Conservation (phyloP, 2,797 vertebrate species). For the Sebastiscus albofasciatus region DNA sequence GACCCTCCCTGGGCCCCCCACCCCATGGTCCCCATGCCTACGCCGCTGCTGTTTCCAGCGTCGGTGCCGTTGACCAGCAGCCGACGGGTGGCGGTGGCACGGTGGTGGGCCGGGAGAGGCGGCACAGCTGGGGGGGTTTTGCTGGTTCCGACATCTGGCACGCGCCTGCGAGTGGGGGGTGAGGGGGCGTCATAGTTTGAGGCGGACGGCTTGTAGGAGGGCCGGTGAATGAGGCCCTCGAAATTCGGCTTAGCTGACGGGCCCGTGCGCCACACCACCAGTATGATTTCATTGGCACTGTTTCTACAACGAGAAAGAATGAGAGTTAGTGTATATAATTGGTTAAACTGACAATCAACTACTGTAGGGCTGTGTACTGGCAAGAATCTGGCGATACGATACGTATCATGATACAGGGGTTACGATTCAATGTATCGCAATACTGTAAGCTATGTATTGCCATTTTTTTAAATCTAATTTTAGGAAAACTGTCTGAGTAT, state of each 20-base stretch:
- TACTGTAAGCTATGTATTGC: too few relatives aligned
- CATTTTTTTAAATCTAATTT: too few relatives aligned
- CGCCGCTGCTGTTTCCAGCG: slow-evolving; percentile 31
- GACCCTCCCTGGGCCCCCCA: slow-evolving; percentile 81
- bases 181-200: slow-evolving; percentile 85
- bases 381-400: too few relatives aligned
- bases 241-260: slow-evolving; percentile 87
- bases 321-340: neutral
- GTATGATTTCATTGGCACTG: slow-evolving; percentile 89
- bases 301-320: slow-evolving; percentile 79
- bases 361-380: too few relatives aligned
- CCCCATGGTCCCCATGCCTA: slow-evolving; percentile 66
- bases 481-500: too few relatives aligned
- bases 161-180: slow-evolving; percentile 83
- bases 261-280: slow-evolving; percentile 93
- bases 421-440: too few relatives aligned
- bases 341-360: neutral
- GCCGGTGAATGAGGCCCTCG: slow-evolving; percentile 87
- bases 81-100: slow-evolving; percentile 84
- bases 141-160: slow-evolving; percentile 58
- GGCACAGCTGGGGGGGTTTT: slow-evolving; percentile 82
- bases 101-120: slow-evolving; percentile 84
- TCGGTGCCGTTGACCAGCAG: slow-evolving; percentile 85
- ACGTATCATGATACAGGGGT: too few relatives aligned
- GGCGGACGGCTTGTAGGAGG: slow-evolving; percentile 87